These are phyloP conservation scores for Cerceris ruficornis DNA, from an alignment of 2,888 invertebrate species.

Conservation along the genomic window DNA sequence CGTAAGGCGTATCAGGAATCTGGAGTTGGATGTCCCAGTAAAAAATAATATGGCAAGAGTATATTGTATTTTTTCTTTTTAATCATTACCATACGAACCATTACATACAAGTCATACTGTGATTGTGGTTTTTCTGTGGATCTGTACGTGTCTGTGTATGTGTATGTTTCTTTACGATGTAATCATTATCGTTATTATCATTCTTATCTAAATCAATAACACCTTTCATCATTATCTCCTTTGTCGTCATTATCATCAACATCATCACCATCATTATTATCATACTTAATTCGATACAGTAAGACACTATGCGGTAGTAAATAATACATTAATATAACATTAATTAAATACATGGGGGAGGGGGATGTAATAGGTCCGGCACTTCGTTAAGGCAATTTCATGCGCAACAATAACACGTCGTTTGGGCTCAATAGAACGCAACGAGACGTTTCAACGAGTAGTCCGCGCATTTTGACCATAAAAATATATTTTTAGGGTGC, in stretches of 20 bases:
- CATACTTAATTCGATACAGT: slow-evolving; percentile 64
- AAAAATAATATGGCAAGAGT: slow-evolving; percentile 60
- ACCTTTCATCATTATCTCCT: slow-evolving; percentile 3
- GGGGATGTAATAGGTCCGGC: slow-evolving; percentile 50
- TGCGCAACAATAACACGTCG: slow-evolving; percentile 7
- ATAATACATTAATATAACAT: slow-evolving; percentile 77
- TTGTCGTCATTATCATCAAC: slow-evolving; percentile 23
- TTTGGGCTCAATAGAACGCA: slow-evolving; percentile 8
- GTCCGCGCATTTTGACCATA: slow-evolving; percentile 34
- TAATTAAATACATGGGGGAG: slow-evolving; percentile 77
- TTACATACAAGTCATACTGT: slow-evolving; percentile 80
- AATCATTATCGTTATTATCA: slow-evolving; percentile 68
- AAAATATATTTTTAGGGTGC: slow-evolving; percentile 37
- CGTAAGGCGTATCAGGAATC: not conserved
- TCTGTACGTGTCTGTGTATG: slow-evolving; percentile 44
- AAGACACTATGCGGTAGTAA: slow-evolving; percentile 70
- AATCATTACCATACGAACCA: slow-evolving; percentile 79
- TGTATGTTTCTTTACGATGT: slow-evolving; percentile 68
- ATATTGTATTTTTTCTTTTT: slow-evolving; percentile 69
- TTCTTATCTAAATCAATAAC: slow-evolving; percentile 62
- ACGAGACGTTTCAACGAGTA: slow-evolving; percentile 31
- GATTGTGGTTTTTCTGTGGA: slow-evolving; percentile 65
- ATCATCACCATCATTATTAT: slow-evolving; percentile 18
- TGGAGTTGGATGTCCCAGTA: slow-evolving; percentile 33
- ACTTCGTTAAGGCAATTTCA: slow-evolving; percentile 21